Base-by-base conservation (phyloP, 2,888 invertebrate genomes). In the Drosophila stalkeri region DNA sequence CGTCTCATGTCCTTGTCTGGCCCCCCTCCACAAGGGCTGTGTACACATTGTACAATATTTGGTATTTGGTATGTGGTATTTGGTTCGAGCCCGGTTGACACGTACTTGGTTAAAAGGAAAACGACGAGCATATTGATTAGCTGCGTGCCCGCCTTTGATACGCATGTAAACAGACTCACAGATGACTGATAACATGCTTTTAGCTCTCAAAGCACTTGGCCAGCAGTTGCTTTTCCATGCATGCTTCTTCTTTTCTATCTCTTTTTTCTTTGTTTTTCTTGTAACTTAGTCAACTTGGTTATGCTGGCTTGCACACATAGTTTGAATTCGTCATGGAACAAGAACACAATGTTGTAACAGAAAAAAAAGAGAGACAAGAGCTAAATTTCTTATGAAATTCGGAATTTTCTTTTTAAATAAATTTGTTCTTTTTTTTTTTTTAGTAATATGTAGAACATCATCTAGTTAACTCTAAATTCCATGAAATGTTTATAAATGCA, bases 121-220 rank as follows among this genome's bases (percentile, higher is more conserved):
- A 81, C 80, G 87, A 90, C 87, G 77, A 90, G 90, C 90, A 90
- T 88, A 88, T 88, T 88, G 87, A 88, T 88, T 86, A 90, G 87
- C 59, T 81, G 75, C 82, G 78, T 78, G 79, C 88, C 74, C 74
- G 82, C 70, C 77, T 71, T 77, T 73, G 78, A 73, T 82, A 77
- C 75, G 70, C 71, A 75, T 89, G 81, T 69, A 75, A 85, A 81
- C 86, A 80, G 56, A 68, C 51, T 75, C 57, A 51, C 60, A 68
- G 88, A 84, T 87, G 85, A 72, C 68, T 77, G 82, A 81, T 90
- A 89, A 88, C 86, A 87, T 73, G 86, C 85, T 87, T 73, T 90
- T 66, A 85, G 86, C 71, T 72, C 75, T 76, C 63, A 77, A 76
- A 87, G 77, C 85, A 75, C 75, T 84, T 67, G 61, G 54, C 62